Evolutionary conservation across 2,888 invertebrate genomes (phyloP), one percentile per base, ranked within the genome.

Genomic region (Crocallis elinguaria): DNA sequence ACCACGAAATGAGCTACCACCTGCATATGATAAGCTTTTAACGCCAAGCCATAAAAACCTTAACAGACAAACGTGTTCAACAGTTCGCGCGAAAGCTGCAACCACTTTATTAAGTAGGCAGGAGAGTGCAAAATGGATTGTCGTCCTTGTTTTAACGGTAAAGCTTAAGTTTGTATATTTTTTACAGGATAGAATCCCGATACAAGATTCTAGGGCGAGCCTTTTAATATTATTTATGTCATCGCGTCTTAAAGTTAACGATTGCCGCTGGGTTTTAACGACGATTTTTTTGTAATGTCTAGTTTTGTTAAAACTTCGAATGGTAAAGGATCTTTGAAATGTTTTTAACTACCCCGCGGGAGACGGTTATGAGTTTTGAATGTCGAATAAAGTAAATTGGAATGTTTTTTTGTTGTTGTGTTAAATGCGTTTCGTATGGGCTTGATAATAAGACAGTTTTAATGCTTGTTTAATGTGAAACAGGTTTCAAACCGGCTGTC

Each of bases 201-300:
- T 69, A 69, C 67, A 72, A 76, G 69, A 76, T 78, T 78, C 77
- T 81, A 75, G 74, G 76, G 67, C 74, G 71, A 71, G 71, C 72
- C 79, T 81, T 77, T 62, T 62, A 71, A 83, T 83, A 86, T 86
- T 82, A 87, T 88, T 87, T 86, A 86, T 86, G 86, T 85, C 84
- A 81, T 73, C 82, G 79, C 73, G 72, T 77, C 77, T 73, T 77
- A 69, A 73, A 76, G 60, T 82, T 81, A 79, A 66, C 57, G 66
- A 58, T 62, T 58, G 54, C 59, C 43, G 67, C 63, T 44, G 30
- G 38, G 53, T 77, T 81, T 81, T 84, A 84, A 81, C 77, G 77
- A 82, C 72, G 54, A 64, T 76, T 84, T 86, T 84, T 71, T 76
- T 82, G 66, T 81, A 75, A 79, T 77, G 74, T 77, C 71, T 76